Evolutionary conservation across 2,888 invertebrate genomes (phyloP).

Genomic region (Diabrotica balteata): DNA sequence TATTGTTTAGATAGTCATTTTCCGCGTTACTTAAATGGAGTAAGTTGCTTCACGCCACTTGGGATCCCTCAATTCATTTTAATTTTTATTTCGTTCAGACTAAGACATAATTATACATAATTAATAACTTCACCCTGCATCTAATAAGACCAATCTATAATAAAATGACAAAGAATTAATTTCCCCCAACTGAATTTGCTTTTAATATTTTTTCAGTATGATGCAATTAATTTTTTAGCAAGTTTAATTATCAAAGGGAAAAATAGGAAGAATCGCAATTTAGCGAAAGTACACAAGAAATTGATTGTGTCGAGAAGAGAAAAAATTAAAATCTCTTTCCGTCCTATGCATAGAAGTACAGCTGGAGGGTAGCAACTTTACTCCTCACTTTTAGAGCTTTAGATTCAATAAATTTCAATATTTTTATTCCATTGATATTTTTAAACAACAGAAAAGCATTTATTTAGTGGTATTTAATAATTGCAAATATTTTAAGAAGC

Average conservation of each 20-base stretch:
- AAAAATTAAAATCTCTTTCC: constrained; percentile 38
- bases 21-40: too few relatives aligned
- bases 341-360: neutral
- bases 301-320: constrained; percentile 38
- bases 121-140: constrained; percentile 20
- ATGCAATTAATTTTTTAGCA: constrained; percentile 41
- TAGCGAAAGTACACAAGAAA: constrained; percentile 42
- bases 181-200: constrained; percentile 32
- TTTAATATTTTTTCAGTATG: constrained; percentile 39
- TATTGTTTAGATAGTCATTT: too few relatives aligned
- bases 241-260: constrained; percentile 40
- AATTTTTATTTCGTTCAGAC: constrained; percentile 8
- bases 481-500: too few relatives aligned
- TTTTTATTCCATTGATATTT: too few relatives aligned
- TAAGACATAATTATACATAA: constrained; percentile 25
- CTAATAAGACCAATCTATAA: constrained; percentile 28
- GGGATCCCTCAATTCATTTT: constrained; percentile 3
- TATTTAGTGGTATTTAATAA: too few relatives aligned
- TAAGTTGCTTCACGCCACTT: neutral
- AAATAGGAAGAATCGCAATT: constrained; percentile 40
- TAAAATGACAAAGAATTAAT: constrained; percentile 27
- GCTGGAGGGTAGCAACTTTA: too few relatives aligned
- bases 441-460: too few relatives aligned
- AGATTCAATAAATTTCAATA: too few relatives aligned
- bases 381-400: too few relatives aligned